Base-by-base conservation (phyloP, 2,797 vertebrate genomes). In the Halcyon badia region DNA sequence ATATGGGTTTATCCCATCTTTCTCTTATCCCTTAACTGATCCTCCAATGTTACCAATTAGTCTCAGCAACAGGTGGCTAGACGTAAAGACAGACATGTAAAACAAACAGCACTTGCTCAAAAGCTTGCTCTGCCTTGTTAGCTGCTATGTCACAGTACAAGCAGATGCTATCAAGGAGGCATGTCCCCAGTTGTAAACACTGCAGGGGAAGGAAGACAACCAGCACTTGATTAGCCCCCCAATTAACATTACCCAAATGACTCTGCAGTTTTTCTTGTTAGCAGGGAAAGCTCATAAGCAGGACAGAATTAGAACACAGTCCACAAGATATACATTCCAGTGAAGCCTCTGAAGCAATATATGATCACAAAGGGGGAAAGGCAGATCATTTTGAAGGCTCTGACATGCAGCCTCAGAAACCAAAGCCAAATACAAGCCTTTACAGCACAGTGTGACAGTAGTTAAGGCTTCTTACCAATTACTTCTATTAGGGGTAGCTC, bases 381-480 rank as follows among this genome's bases (percentile, higher is more conserved):
- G 51, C 76, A 87, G 51, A 80, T 65, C 13, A 60, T 79, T 90
- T 51, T 16, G n/a, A 87, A 87, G 87, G n/a, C 58, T 90, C 72
- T 61, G 82, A 94, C 77, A 22, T 9, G 58, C 82, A 94, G 70
- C 25, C 78, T 89, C 61, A 81, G 84, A 76, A 75, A 37, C 46
- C 60, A 9, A 78, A 87, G 65, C 21, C 80, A 81, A 79, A 82
- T 39, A 26, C 2, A 58, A 85, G 49, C 22, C 61, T 51, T 10
- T 6, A 1, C 14, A 49, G 30, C 46, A 18, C 13, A 75, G 79
- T 3, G 19, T 49, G 79, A 62, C 80, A 49, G 52, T 14, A 89
- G 61, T 81, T 84, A 81, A 1, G 25, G 56, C 48, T 66, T 88
- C 77, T 86, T 72, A 69, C 57, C 94, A 86, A 86, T 95, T 95